Percentiles rank a stretch among this genome's conserved stretches.
These are phyloP conservation scores for Tanypteryx hageni DNA, from an alignment of 2,888 invertebrate species.

Conservation along the genomic window DNA sequence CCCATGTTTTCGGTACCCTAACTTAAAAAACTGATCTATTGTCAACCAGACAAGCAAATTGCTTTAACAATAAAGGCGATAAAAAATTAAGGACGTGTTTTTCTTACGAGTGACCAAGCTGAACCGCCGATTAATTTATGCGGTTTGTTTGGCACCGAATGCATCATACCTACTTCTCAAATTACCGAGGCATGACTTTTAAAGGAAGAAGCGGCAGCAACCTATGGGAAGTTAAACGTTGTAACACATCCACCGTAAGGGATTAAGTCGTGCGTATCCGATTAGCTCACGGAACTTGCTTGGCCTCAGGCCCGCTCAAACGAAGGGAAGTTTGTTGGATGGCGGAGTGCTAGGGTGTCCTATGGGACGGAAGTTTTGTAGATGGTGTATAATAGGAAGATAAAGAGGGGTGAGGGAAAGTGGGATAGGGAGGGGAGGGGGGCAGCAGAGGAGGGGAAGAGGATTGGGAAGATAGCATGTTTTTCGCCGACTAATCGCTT, in stretches of 20 bases:
- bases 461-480: background rate
- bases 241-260: slow-evolving; percentile 25
- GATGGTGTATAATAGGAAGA: background rate
- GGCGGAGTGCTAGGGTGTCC: background rate
- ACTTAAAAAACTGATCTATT: no score
- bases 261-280: background rate
- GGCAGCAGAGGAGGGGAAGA: background rate
- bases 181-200: slow-evolving; percentile 5
- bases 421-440: background rate
- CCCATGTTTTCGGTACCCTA: no score
- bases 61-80: no score
- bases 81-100: no score
- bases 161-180: background rate
- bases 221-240: background rate
- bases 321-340: background rate
- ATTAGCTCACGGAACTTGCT: slow-evolving; percentile 27
- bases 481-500: slow-evolving; percentile 7
- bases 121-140: background rate
- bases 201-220: background rate
- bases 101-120: no score
- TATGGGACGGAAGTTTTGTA: background rate
- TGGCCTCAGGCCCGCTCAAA: background rate
- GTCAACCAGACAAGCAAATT: no score
- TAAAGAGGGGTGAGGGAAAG: background rate
- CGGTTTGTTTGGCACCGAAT: background rate